Percentiles rank a stretch among this genome's conserved stretches.
phyloP scores from a whole-genome alignment of 1,140 invertebrate species.

The Psix sp. region DNA sequence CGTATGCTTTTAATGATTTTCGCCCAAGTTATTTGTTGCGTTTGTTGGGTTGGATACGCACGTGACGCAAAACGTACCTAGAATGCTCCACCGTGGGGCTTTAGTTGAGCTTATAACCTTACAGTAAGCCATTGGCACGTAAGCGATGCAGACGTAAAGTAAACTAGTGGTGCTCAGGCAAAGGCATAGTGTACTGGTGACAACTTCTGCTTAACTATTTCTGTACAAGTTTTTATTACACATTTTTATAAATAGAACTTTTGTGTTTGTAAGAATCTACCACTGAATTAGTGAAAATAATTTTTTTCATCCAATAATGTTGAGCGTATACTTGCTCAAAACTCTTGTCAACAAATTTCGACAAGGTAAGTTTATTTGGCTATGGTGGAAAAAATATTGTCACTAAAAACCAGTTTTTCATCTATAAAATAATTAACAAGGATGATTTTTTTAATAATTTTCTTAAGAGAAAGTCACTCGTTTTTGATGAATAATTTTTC shows the following conservation, averaged over 20 bases:
- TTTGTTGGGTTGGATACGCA: constrained; percentile 32
- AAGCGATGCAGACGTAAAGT: constrained; percentile 47
- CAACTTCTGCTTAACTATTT: constrained; percentile 30
- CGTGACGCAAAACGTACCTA: constrained; percentile 53
- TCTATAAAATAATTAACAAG: too few species aligned
- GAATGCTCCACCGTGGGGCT: constrained; percentile 25
- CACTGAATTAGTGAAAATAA: not conserved
- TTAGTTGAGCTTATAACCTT: constrained; percentile 10
- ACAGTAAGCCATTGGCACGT: constrained; percentile 49
- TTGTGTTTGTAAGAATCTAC: constrained; percentile 4
- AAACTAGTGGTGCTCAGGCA: constrained; percentile 23
- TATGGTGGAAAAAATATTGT: too few species aligned
- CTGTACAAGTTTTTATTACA: constrained; percentile 23
- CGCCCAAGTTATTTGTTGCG: constrained; percentile 37
- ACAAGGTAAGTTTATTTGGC: constrained; percentile 11
- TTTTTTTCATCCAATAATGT: not conserved
- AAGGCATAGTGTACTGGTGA: constrained; percentile 20
- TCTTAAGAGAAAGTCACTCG: too few species aligned
- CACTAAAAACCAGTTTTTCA: too few species aligned
- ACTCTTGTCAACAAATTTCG: constrained; percentile 8
- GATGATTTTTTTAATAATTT: too few species aligned
- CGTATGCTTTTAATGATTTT: constrained; percentile 34
- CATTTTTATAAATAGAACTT: constrained; percentile 26
- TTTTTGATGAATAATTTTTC: too few species aligned
- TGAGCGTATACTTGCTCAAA: constrained; percentile 16